phyloP scores from a whole-genome alignment of 2,888 invertebrate genomes.

The Brachynemurus nebulosus region DNA sequence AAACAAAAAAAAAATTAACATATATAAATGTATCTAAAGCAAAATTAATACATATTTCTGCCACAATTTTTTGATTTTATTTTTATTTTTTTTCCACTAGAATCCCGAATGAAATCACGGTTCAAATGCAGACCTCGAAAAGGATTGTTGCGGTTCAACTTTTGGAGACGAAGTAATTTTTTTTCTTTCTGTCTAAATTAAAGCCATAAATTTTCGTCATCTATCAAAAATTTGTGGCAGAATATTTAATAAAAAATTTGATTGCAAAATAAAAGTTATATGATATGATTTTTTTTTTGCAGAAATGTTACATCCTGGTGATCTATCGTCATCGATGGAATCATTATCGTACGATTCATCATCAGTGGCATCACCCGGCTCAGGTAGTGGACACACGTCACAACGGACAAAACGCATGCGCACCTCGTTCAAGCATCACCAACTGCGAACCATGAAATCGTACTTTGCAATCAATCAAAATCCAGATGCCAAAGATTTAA shows the following conservation, averaged over 20 bases:
- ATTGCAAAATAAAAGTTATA: no score
- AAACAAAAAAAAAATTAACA: no score
- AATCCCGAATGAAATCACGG: no score
- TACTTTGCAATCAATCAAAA: conserved; percentile 99
- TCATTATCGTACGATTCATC: conserved; percentile 61
- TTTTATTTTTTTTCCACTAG: no score
- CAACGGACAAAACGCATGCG: conserved; percentile 89
- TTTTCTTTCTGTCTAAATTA: not conserved
- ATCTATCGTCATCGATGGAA: conserved; percentile 63
- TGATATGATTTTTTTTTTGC: conserved; percentile 23
- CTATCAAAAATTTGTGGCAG: not conserved
- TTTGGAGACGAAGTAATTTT: not conserved
- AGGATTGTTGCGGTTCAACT: not conserved
- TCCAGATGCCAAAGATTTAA: conserved; percentile 97
- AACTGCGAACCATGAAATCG: conserved; percentile 96
- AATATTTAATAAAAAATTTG: no score
- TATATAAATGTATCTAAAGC: no score
- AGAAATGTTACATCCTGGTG: conserved; percentile 63
- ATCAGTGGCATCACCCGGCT: conserved; percentile 55
- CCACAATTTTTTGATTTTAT: no score
- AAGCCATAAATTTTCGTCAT: not conserved
- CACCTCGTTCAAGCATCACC: conserved; percentile 98
- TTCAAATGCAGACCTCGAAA: conserved; percentile 1
- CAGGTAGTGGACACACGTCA: conserved; percentile 39
- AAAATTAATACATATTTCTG: no score